These are phyloP conservation scores for Xenopus borealis DNA, from an alignment of 2,113 vertebrate genomes.

Conservation along the genomic window DNA sequence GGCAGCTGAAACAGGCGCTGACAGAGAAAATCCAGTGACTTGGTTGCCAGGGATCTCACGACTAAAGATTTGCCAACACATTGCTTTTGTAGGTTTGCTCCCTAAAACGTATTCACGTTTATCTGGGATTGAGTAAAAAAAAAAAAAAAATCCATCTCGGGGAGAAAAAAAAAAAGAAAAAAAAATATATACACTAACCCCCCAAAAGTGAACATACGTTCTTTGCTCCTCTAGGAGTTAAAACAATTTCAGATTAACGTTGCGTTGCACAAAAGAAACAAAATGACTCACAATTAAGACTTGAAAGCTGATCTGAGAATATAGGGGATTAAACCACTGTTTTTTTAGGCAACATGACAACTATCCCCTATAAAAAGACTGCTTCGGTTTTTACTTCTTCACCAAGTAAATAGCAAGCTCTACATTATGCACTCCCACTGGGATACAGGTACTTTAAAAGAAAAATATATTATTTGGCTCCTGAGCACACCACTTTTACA, in stretches of 20 bases:
- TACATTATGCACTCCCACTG: constrained; percentile 61
- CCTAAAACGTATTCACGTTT: constrained; percentile 8
- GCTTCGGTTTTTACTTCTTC: constrained; percentile 42
- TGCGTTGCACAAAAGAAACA: background rate
- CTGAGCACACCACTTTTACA: constrained; percentile 64
- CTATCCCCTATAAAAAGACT: background rate
- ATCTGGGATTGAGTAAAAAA: background rate
- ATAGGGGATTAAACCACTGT: constrained; percentile 4
- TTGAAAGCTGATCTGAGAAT: background rate
- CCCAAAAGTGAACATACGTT: background rate
- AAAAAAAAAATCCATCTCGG: background rate
- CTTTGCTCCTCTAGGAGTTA: background rate
- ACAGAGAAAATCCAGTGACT: constrained; percentile 94
- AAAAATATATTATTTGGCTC: constrained; percentile 61
- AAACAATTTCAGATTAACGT: background rate
- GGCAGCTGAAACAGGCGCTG: constrained; percentile 87
- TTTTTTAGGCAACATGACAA: no score
- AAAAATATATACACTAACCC: background rate
- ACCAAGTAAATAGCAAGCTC: constrained; percentile 59
- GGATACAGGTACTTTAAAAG: constrained; percentile 59
- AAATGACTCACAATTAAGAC: background rate
- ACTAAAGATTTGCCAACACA: constrained; percentile 62
- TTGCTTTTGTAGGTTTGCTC: background rate
- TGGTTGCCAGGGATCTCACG: constrained; percentile 76
- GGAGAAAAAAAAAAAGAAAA: background rate